Evolutionary conservation across 2,888 invertebrate species (phyloP).

Genomic region (Campoplex nolae): DNA sequence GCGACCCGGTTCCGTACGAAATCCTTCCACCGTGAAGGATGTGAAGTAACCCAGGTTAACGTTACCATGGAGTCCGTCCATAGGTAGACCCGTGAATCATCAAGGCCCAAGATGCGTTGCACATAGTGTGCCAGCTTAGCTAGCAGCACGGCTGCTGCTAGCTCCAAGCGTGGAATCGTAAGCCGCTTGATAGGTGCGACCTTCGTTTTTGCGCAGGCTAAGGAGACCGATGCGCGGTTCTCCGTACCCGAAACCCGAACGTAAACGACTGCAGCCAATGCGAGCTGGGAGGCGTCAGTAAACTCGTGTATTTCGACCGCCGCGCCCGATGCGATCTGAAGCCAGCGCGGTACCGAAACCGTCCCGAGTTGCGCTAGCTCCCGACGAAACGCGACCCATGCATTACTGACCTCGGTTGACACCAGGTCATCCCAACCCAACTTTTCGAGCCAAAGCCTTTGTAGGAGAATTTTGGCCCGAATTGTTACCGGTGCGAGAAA

Average conservation of each 20-base stretch:
- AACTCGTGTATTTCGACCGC: constrained; percentile 62
- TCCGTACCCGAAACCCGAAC: constrained; percentile 6
- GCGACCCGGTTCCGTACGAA: constrained; percentile 11
- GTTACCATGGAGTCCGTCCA: background rate
- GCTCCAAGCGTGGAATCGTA: constrained; percentile 49
- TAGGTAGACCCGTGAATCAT: background rate
- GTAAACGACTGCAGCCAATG: constrained; percentile 59
- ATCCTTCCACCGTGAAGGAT: constrained; percentile 1
- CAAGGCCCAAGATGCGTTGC: background rate
- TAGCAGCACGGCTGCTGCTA: constrained; percentile 44
- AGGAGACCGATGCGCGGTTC: constrained; percentile 18
- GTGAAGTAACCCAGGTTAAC: background rate
- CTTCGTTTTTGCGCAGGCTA: constrained; percentile 41
- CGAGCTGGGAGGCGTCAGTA: constrained; percentile 61
- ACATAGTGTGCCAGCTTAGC: constrained; percentile 4
- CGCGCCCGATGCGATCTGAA: background rate
- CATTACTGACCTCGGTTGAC: background rate
- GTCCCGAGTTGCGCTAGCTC: constrained; percentile 34
- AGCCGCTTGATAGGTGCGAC: constrained; percentile 55
- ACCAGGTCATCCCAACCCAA: constrained; percentile 63
- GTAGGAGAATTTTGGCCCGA: constrained; percentile 65
- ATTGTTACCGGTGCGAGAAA: constrained; percentile 63
- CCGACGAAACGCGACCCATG: constrained; percentile 44
- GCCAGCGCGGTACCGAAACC: constrained; percentile 64
- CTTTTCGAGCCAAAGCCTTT: constrained; percentile 63